A percentile compares a stretch with the other conserved stretches of the same genome.
Evolutionary conservation across 2,888 invertebrate species (phyloP).

Genomic region (Rhogogaster chlorosoma): DNA sequence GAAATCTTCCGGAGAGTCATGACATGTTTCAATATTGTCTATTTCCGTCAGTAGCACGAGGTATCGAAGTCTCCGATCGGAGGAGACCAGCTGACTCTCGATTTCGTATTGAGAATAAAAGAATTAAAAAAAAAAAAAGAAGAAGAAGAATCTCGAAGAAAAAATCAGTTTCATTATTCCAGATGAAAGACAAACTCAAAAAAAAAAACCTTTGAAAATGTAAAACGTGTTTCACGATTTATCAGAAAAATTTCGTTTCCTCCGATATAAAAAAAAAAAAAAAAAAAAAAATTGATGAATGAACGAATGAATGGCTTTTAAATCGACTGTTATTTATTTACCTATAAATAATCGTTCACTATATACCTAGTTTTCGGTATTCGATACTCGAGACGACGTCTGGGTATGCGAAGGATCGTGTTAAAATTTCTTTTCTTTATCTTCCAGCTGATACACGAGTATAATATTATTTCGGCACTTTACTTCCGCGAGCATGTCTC

Average conservation of each 20-base stretch:
- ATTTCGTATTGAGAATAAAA: not conserved
- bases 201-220: no score
- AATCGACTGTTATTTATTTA: not conserved
- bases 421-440: not conserved
- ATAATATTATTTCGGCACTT: constrained; percentile 14
- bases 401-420: not conserved
- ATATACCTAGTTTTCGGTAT: not conserved
- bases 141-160: no score
- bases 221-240: no score
- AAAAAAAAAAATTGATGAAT: not conserved
- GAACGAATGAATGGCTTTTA: not conserved
- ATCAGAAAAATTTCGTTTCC: no score
- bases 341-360: not conserved
- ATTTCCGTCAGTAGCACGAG: not conserved
- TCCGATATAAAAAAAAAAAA: not conserved
- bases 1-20: not conserved
- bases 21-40: not conserved
- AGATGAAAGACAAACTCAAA: no score
- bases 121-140: not conserved
- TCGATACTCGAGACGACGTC: not conserved
- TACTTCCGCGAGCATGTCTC: constrained; percentile 16
- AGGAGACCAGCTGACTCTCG: no score
- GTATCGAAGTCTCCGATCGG: not conserved
- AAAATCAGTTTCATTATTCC: no score
- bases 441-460: not conserved